Evolutionary conservation across 2,888 invertebrate species (phyloP).

Genomic region (Tetramorium bicarinatum): DNA sequence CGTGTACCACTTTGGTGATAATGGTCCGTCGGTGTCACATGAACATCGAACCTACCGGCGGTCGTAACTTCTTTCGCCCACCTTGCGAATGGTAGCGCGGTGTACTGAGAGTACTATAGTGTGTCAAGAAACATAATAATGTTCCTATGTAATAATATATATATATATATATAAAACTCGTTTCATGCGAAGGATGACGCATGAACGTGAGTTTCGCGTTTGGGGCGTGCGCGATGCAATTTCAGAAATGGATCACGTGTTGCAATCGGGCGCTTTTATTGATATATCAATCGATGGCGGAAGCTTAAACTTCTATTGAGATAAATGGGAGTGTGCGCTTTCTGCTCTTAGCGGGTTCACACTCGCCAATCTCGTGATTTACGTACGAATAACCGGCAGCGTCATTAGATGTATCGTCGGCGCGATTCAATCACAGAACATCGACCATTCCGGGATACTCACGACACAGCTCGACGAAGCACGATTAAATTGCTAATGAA

Average conservation of each 20-base stretch:
- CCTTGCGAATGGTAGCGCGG: neutral
- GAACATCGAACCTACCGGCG: slow-evolving; percentile 6
- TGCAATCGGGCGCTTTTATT: slow-evolving; percentile 17
- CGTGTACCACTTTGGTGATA: slow-evolving; percentile 45
- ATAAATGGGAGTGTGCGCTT: slow-evolving; percentile 15
- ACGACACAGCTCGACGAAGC: slow-evolving; percentile 37
- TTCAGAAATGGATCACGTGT: slow-evolving; percentile 28
- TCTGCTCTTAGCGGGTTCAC: slow-evolving; percentile 32
- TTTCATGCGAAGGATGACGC: neutral
- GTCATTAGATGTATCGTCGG: slow-evolving; percentile 56
- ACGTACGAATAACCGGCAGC: slow-evolving; percentile 31
- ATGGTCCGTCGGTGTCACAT: slow-evolving; percentile 14
- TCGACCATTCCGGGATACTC: slow-evolving; percentile 38
- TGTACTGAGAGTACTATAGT: neutral
- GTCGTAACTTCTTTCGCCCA: neutral
- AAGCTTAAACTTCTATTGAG: slow-evolving; percentile 29
- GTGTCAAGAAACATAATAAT: neutral
- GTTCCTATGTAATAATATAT: neutral
- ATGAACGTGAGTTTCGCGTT: neutral
- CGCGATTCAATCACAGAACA: slow-evolving; percentile 48
- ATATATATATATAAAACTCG: neutral
- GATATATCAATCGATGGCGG: slow-evolving; percentile 31
- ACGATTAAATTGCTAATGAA: slow-evolving; percentile 48
- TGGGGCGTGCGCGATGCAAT: slow-evolving; percentile 10
- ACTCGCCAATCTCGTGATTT: slow-evolving; percentile 33